phyloP scores from a whole-genome alignment of 1,140 invertebrate genomes.

The Drosophila sturtevanti region DNA sequence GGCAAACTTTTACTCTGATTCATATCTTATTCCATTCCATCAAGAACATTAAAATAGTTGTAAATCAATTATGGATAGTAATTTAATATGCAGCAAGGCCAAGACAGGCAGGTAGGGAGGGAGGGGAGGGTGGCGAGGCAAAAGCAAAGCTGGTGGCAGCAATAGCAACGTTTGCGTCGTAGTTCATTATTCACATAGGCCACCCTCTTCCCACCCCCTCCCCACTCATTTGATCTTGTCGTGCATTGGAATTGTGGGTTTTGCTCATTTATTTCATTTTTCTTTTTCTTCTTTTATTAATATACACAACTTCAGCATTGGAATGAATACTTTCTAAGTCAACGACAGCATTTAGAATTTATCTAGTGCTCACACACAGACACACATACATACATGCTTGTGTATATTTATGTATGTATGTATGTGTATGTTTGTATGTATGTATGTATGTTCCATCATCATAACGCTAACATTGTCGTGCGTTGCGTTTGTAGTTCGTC shows the following conservation, averaged over 20 bases:
- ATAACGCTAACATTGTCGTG: constrained; percentile 56
- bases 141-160: no score
- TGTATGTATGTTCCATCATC: constrained; percentile 2
- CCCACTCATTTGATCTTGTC: neutral
- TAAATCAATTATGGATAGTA: constrained; percentile 1
- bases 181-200: neutral
- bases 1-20: neutral
- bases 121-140: neutral
- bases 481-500: constrained; percentile 27
- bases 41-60: constrained; percentile 4
- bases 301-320: constrained; percentile 15
- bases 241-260: constrained; percentile 6
- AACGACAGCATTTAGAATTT: constrained; percentile 74
- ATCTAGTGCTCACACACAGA: constrained; percentile 59
- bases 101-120: neutral
- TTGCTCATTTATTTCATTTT: neutral
- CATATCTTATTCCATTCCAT: neutral
- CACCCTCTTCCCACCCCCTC: neutral
- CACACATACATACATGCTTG: constrained; percentile 3
- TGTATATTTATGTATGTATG: neutral
- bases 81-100: constrained; percentile 6
- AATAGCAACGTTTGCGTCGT: neutral
- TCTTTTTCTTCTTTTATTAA: constrained; percentile 25
- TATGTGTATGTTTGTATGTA: no score
- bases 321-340: constrained; percentile 72